Conservation (phyloP, 2,797 vertebrate species). For the Eulemur rubriventer region DNA sequence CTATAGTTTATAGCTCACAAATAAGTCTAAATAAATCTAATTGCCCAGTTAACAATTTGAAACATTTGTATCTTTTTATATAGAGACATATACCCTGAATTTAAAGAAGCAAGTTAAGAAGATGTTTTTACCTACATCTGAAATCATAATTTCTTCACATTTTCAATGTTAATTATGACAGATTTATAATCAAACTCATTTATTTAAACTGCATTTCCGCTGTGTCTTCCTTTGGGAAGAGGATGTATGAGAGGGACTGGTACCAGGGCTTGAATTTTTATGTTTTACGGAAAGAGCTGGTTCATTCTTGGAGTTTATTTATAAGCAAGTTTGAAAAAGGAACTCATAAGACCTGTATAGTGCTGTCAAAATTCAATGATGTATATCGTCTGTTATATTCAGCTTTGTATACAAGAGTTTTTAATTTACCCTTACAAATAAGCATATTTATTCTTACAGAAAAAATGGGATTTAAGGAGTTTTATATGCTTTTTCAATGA, state of each 20-base stretch:
- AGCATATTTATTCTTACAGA: slow-evolving; percentile 17
- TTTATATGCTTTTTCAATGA: slow-evolving; percentile 33
- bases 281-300: background rate
- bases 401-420: slow-evolving; percentile 33
- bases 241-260: background rate
- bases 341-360: background rate
- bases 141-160: slow-evolving; percentile 36
- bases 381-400: slow-evolving; percentile 42
- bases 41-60: slow-evolving; percentile 32
- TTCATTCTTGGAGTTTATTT: slow-evolving; percentile 27
- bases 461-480: background rate
- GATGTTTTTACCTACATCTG: slow-evolving; percentile 25
- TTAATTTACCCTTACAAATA: slow-evolving; percentile 46
- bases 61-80: slow-evolving; percentile 16
- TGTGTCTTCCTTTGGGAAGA: background rate
- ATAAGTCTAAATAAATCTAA: slow-evolving; percentile 41
- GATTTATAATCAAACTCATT: slow-evolving; percentile 23
- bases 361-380: slow-evolving; percentile 41
- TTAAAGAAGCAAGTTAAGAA: slow-evolving; percentile 46
- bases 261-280: background rate
- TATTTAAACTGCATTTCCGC: background rate
- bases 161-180: slow-evolving; percentile 39
- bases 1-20: slow-evolving; percentile 52
- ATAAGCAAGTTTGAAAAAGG: slow-evolving; percentile 36
- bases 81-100: slow-evolving; percentile 26